Evolutionary conservation across 2,113 vertebrate species (phyloP).

Genomic region (Chlamydotis undulata): DNA sequence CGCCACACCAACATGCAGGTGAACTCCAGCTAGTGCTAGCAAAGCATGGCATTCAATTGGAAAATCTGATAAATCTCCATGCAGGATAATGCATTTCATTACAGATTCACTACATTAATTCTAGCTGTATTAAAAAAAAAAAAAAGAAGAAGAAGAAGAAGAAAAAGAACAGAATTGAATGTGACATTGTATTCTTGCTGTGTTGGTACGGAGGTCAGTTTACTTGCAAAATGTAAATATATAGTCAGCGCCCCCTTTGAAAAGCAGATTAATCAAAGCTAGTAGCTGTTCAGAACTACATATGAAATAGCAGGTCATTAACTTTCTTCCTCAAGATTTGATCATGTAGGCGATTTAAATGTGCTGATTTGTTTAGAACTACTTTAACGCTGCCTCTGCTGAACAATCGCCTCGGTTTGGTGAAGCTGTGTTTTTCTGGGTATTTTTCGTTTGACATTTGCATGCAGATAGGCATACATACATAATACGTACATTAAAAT

Average conservation of each 20-base stretch:
- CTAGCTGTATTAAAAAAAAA: constrained; percentile 66
- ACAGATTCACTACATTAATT: constrained; percentile 85
- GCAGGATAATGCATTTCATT: constrained; percentile 90
- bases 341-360: constrained; percentile 1
- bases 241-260: constrained; percentile 68
- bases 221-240: constrained; percentile 69
- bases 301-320: constrained; percentile 65
- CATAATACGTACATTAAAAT: not conserved
- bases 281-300: constrained; percentile 64
- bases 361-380: constrained; percentile 46
- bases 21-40: constrained; percentile 89
- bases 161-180: constrained; percentile 66
- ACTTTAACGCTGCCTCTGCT: constrained; percentile 39
- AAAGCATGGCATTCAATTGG: constrained; percentile 89
- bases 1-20: constrained; percentile 91
- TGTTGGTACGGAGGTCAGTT: constrained; percentile 73
- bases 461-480: not conserved
- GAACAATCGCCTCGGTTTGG: constrained; percentile 42
- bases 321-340: constrained; percentile 55
- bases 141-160: not conserved
- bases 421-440: constrained; percentile 29
- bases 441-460: constrained; percentile 39
- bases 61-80: constrained; percentile 90
- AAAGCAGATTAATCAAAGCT: constrained; percentile 73
- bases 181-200: constrained; percentile 75